Base-by-base conservation (phyloP, 2,888 invertebrate species). In the Sthenelais limicola region DNA sequence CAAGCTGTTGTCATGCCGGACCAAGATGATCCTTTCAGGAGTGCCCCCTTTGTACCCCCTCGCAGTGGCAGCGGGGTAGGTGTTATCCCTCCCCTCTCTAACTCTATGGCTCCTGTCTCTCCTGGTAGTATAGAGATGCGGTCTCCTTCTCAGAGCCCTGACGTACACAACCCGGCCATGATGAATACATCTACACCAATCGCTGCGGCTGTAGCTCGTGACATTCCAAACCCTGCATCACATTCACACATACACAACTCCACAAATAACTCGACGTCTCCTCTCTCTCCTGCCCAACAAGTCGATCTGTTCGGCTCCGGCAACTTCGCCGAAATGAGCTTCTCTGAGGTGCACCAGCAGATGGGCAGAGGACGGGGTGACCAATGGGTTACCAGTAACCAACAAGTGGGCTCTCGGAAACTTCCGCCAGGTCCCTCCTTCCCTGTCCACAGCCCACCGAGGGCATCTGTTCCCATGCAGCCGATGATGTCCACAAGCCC, bases 21-120 rank as follows among this genome's bases (percentile, higher is more conserved):
- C 26, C 38, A 48, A 28, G 71, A 71, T 30, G 76, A 62, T 28
- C 24, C 83, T 5, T 85, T 85, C 80, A 81, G 82, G 15, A 83
- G 82, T 76, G 82, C 82, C n/a, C 84, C 84, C 48, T 85, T 84
- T 76, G 78, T 75, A 67, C 68, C 51, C 30, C n/a, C 35, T 7
- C 38, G 62, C 3, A 38, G 38, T 15, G 38, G 62, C 3, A 38
- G 62, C 15, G 24, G 9, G 32, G 43, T 62, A 26, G 62, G 62
- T 12, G 43, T 35, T 21, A 62, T n/a, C n/a, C n/a, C n/a, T n/a
- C n/a, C n/a, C n/a, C n/a, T n/a, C n/a, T n/a, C n/a, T n/a, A n/a
- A n/a, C n/a, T n/a, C n/a, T n/a, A n/a, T n/a, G 38, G 56, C 43
- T 32, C 51, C 68, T 43, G 35, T 73, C 5, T 75, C 75, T 12